phyloP scores from a whole-genome alignment of 35 echinoderm and acorn worm species.

The Apostichopus parvimensis region DNA sequence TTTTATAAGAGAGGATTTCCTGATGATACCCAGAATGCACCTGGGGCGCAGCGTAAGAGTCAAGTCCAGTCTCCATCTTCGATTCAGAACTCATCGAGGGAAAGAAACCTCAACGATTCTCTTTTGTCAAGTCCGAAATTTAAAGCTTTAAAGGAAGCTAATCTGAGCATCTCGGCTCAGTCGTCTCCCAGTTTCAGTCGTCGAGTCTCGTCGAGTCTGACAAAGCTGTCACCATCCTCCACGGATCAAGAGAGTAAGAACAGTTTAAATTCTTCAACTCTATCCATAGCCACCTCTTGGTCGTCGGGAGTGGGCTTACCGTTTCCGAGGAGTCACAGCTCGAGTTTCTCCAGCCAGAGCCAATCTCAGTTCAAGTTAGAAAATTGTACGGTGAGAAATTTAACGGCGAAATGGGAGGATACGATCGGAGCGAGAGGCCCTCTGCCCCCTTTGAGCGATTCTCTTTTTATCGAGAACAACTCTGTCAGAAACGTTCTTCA shows the following conservation, averaged over 20 bases:
- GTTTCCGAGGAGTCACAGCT: slow-evolving; percentile 14
- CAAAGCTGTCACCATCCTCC: not conserved
- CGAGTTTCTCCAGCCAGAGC: slow-evolving; percentile 5
- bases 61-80: not conserved
- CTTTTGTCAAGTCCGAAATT: slow-evolving; percentile 36
- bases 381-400: not conserved
- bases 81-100: not conserved
- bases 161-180: not conserved
- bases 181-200: not conserved
- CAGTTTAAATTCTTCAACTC: not conserved
- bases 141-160: slow-evolving; percentile 19
- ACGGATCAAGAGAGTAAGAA: not conserved
- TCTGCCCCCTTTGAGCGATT: not conserved
- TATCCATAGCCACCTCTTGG: slow-evolving; percentile 43
- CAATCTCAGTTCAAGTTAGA: not conserved
- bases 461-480: not conserved
- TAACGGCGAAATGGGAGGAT: not conserved
- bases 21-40: not conserved
- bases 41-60: not conserved
- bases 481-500: not conserved
- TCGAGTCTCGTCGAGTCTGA: not conserved
- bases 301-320: slow-evolving; percentile 13
- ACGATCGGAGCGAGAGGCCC: not conserved
- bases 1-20: too few species aligned
- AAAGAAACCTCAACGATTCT: not conserved